Base-by-base conservation (phyloP, 2,888 invertebrate genomes). In the Melanostoma scalare region DNA sequence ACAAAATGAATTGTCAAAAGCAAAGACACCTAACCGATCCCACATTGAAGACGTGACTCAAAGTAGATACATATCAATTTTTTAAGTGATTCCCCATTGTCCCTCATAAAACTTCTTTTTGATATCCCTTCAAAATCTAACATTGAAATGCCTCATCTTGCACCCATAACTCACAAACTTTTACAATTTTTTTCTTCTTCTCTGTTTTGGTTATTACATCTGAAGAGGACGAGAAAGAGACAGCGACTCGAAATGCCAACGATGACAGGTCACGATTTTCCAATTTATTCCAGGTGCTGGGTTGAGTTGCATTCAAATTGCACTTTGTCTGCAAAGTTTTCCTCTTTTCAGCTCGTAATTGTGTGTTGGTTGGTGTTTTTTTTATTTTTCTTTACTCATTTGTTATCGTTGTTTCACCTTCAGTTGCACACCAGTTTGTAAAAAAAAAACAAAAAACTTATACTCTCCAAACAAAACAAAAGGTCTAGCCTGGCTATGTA, bases 191-290 rank as follows among this genome's bases (percentile, higher is more conserved):
- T 58, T 6, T 3, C 31, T 30, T 33, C 3, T 9, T 53, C 35
- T n/a, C n/a, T 40, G 52, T 48, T 20, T 20, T 20, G 20, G 20
- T 20, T 20, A 20, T 20, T 20, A 20, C 20, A 20, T 20, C 20
- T 20, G 20, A 20, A 20, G 20, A 20, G 33, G 9, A 6, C 6
- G 8, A 56, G 36, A 31, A 38, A 6, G 38, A 36, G 36, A 56
- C 20, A 46, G 6, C 56, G 53, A 52, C 35, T 50, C 55, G 56
- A 48, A 68, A 68, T 74, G 53, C 10, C 71, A 76, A 81, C 48
- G 76, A 81, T 81, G 81, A 81, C 76, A 81, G 77, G 77, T 81
- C 81, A 81, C 81, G 81, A 81, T 77, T 77, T 67, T 71, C 71
- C 77, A 81, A 81, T 81, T 81, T 76, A 81, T 76, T 72, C 71